Base-by-base conservation (phyloP, 2,888 invertebrate species). In the Pyrrhia umbra region DNA sequence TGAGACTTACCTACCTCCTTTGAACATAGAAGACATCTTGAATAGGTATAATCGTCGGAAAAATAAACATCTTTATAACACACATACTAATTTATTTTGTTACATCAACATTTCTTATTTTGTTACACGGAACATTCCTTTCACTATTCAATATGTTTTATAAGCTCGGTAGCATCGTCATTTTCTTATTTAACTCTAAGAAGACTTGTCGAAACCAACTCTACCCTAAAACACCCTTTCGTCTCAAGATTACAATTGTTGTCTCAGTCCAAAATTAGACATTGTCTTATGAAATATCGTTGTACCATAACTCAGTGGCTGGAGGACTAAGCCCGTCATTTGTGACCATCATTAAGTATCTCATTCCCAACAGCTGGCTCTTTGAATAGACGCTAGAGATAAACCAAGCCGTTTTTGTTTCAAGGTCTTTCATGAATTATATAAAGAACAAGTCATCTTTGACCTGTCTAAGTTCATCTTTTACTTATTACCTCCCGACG, bases 361-460 rank as follows among this genome's bases (percentile, higher is more conserved):
- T 72, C 63, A 75, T 77, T 77, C 30, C 45, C 30, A 45, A 55
- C 79, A 77, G 79, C 77, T 78, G 79, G 63, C 69, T 72, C 75
- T 64, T 58, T 55, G 58, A 78, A 78, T 78, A 68, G 61, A 58
- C 55, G 58, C 21, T 27, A 4, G 34, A 64, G 57, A 78, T 66
- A 63, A 78, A 68, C 68, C 68, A 51, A 58, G 47, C 47, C 40
- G 72, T 57, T 72, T 57, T 57, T 73, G 37, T 47, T 70, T 67
- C 72, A 77, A 78, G 66, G 79, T 64, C 66, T 50, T 18, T 1
- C 30, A 62, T 50, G 50, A 65, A 54, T 63, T 50, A 62, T 30
- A 15, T 51, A 21, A 62, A 16, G 45, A 59, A 42, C 59, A 49
- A 59, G 68, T n/a, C n/a, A n/a, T n/a, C 2, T 34, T n/a, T 27